Percentiles rank a stretch among this genome's conserved stretches.
Evolutionary conservation across 2,888 invertebrate genomes (phyloP).

Genomic region (Synergus laeviventris): DNA sequence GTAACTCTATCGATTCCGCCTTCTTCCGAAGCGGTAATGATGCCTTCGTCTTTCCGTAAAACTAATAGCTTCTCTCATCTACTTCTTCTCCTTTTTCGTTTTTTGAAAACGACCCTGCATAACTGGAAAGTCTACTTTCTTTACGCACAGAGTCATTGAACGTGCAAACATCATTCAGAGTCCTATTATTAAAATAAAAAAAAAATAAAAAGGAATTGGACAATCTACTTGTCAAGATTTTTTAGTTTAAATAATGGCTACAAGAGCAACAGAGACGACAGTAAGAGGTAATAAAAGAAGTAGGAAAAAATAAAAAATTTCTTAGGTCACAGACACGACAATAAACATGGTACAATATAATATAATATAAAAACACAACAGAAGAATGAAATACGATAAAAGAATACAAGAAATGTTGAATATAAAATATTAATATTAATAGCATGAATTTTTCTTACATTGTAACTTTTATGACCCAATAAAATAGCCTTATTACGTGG

Average conservation of each 20-base stretch:
- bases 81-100: constrained; percentile 43
- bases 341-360: no score
- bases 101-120: constrained; percentile 6
- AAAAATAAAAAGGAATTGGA: no score
- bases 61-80: constrained; percentile 62
- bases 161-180: not conserved
- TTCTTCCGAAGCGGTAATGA: constrained; percentile 63
- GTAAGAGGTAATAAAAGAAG: no score
- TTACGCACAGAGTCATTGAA: not conserved
- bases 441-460: no score
- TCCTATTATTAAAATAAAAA: not conserved
- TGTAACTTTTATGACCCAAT: not conserved
- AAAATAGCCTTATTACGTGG: not conserved
- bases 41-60: constrained; percentile 58
- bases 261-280: no score
- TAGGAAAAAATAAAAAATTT: no score
- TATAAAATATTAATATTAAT: no score
- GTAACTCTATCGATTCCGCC: constrained; percentile 62
- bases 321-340: no score
- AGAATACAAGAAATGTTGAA: no score
- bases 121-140: not conserved
- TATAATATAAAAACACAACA: no score
- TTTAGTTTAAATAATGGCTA: no score
- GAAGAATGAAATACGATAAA: no score
- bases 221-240: not conserved